Base-by-base conservation (phyloP, 2,797 vertebrate genomes). In the Artibeus lituratus region DNA sequence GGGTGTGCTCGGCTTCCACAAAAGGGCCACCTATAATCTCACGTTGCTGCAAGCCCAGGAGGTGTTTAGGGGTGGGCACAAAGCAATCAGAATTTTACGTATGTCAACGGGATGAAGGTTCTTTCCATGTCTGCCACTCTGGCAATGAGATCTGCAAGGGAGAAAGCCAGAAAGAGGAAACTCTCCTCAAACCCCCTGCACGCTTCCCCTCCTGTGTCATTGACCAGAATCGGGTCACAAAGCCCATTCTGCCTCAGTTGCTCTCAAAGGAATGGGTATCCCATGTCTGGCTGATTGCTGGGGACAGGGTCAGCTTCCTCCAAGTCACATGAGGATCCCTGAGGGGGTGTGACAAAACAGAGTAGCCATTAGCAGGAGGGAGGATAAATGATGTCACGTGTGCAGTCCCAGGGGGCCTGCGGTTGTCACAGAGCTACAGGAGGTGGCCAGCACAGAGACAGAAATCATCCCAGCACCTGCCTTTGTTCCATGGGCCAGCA, bases 71-170 rank as follows among this genome's bases (percentile, higher is more conserved):
- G 4, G 37, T 2, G 10, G 62, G 62, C 24, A 39, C 1, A 1
- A 47, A 35, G 11, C 47, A 72, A 6, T 14, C 47, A 18, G 65
- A 80, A 81, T 35, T 55, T n/a, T 39, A 65, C 72, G 1, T 7
- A 7, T 18, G 5, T 26, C 26, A 10, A 9, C 0, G 2, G 32
- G 39, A 24, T 12, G 0, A 37, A 3, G 19, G 35, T 42, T 57
- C 57, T 49, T 42, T 26, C 26, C 29, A 0, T 7, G 24, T 21
- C 15, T 18, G 24, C 39, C 74, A 9, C 16, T n/a, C 18, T 1
- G 35, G 37, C 83, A 44, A 32, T 51, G n/a, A 57, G 44, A 32
- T 15, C 16, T 10, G 10, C 65, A 10, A 24, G 24, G 47, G 42
- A 37, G 72, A 53, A 80, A 19, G 15, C 57, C 15, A 22, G 35